Conservation (phyloP, 2,113 vertebrate species). For the Nibea coibor region DNA sequence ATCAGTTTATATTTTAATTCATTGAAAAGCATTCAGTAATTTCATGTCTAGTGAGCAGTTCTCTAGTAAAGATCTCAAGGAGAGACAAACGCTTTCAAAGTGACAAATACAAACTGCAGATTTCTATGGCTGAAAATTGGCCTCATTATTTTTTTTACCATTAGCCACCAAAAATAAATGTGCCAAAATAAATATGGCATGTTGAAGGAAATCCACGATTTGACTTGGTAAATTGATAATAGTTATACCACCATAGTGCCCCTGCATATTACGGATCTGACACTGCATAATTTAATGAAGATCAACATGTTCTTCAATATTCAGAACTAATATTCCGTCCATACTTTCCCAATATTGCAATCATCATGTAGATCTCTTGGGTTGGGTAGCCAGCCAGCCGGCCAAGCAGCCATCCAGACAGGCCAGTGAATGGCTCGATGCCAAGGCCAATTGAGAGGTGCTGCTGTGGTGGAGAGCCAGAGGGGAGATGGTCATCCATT, state of each 20-base stretch:
- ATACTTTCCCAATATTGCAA: conserved; percentile 75
- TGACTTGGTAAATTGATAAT: not conserved
- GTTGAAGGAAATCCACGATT: not conserved
- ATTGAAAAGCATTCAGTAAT: conserved; percentile 37
- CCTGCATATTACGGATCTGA: not conserved
- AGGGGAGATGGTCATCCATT: conserved; percentile 87
- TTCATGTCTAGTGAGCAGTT: conserved; percentile 29
- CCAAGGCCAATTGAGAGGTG: conserved; percentile 86
- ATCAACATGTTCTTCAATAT: conserved; percentile 14
- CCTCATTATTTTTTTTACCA: not conserved
- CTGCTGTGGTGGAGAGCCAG: conserved; percentile 82
- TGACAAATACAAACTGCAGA: not conserved
- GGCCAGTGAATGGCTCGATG: conserved; percentile 81
- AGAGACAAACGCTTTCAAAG: not conserved
- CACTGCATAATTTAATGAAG: not conserved
- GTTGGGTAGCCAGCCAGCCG: conserved; percentile 62
- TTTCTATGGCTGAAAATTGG: not conserved
- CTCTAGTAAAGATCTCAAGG: conserved; percentile 30
- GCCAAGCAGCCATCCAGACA: conserved; percentile 77
- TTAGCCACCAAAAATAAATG: conserved; percentile 1
- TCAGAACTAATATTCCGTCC: conserved; percentile 53
- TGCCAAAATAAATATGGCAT: not conserved
- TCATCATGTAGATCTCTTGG: conserved; percentile 63
- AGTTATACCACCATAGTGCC: not conserved
- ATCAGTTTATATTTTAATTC: conserved; percentile 58